Evolutionary conservation across 1,140 invertebrate species (phyloP), one percentile per base, ranked within the genome.

Genomic region (Metaphire vulgaris): DNA sequence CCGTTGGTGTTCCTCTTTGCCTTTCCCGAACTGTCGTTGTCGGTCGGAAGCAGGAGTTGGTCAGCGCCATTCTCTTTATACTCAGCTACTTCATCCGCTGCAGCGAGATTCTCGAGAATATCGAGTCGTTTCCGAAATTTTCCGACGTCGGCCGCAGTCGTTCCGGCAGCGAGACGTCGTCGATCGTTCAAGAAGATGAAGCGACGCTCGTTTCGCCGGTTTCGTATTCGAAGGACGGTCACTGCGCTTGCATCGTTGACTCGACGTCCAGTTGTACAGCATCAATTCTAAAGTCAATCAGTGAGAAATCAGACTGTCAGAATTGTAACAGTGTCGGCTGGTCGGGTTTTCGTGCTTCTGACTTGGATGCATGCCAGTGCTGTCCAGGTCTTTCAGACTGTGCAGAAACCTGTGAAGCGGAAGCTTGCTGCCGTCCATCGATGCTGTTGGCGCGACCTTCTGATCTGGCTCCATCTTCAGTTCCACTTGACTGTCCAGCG

Each of bases 31-130:
- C 93, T 16, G 89, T 95, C 41, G 89, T 96, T 68, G 90, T 90
- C 30, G 92, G 93, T 2, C 88, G 89, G 78, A 87, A 89, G 56
- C 80, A 80, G 28, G 90, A 90, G 56, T 88, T 92, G 77, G 85
- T 88, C 21, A 87, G 89, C 29, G 88, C 91, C 69, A 81, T 88
- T 64, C 78, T 89, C n/a, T 84, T 83, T 72, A 79, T 88, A 21
- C 84, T 95, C 1, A 92, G 92, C 0, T 96, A 95, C 82, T 94
- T 96, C 81, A 90, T 96, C 71, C 88, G 92, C 30, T 93, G 91
- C 84, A 90, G 89, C 80, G 90, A 92, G 78, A 89, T 93, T 33
- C 87, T 88, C n/a, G 41, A 56, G 41, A 56, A 56, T 56, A 21
- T 56, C 41, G 41, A 56, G 21, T 56, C 41, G 41, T 56, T 56